These are phyloP conservation scores for Mylabris sibirica DNA, from an alignment of 2,888 invertebrate genomes.

Conservation along the genomic window DNA sequence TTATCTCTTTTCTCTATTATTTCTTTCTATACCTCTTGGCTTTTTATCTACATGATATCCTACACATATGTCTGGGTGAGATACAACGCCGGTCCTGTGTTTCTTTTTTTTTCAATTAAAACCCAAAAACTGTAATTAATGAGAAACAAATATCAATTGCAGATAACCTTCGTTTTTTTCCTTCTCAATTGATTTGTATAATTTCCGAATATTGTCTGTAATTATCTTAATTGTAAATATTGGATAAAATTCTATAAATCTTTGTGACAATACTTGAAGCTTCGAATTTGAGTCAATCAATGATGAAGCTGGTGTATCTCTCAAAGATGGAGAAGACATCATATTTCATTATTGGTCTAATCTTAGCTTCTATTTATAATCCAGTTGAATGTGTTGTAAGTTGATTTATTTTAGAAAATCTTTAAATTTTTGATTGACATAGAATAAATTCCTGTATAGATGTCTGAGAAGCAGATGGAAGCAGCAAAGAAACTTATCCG, in stretches of 20 bases:
- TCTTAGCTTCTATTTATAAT: conserved; percentile 14
- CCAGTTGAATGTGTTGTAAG: conserved; percentile 26
- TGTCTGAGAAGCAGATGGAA: conserved; percentile 67
- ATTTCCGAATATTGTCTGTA: background rate
- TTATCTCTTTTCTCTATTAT: no score
- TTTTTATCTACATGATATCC: no score
- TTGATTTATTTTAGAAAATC: background rate
- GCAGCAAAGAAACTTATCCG: conserved; percentile 70
- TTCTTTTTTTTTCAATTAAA: background rate
- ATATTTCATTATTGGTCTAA: conserved; percentile 4
- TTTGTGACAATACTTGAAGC: no score
- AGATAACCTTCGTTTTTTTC: background rate
- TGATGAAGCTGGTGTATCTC: background rate
- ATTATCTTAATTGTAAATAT: background rate
- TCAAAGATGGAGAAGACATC: conserved; percentile 22
- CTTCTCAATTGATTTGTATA: background rate
- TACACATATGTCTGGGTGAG: no score
- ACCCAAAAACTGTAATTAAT: background rate
- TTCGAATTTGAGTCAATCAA: background rate
- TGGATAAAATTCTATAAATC: background rate
- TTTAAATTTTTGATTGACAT: background rate
- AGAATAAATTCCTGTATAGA: conserved; percentile 39
- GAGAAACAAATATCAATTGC: background rate
- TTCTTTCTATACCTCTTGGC: no score
- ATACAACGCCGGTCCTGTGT: no score